A percentile compares a stretch with the other conserved stretches of the same genome.
phyloP scores from a whole-genome alignment of 1,140 invertebrate species.

The Lysiphlebus fabarum region DNA sequence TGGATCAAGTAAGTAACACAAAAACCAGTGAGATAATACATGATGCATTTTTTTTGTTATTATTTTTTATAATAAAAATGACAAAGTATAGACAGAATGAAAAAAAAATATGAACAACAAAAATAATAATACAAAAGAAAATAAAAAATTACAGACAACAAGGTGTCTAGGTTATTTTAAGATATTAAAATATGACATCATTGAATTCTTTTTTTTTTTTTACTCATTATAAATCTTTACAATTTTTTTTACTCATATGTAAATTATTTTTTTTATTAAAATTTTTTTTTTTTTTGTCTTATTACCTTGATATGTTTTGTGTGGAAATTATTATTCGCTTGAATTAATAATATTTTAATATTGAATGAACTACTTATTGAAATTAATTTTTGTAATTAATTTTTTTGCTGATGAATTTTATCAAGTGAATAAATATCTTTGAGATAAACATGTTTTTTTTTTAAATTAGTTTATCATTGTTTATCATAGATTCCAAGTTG shows the following conservation, averaged over 20 bases:
- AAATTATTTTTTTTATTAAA: not conserved
- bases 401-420: no score
- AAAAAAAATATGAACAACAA: constrained; percentile 16
- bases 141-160: constrained; percentile 12
- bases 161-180: constrained; percentile 38
- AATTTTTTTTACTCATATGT: not conserved
- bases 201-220: constrained; percentile 43
- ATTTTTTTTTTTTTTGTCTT: not conserved
- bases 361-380: no score
- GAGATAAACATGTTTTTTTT: no score
- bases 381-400: no score
- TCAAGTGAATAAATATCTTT: no score
- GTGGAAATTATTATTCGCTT: no score
- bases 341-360: no score
- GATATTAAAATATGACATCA: constrained; percentile 55
- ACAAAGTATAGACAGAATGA: constrained; percentile 26
- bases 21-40: constrained; percentile 45
- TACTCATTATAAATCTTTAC: not conserved
- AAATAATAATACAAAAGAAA: no score
- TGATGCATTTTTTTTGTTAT: constrained; percentile 44
- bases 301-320: no score
- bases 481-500: no score
- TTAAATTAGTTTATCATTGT: no score
- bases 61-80: not conserved
- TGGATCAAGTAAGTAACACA: constrained; percentile 22